Conservation (phyloP, 2,797 vertebrate genomes). For the Onychomys torridus region DNA sequence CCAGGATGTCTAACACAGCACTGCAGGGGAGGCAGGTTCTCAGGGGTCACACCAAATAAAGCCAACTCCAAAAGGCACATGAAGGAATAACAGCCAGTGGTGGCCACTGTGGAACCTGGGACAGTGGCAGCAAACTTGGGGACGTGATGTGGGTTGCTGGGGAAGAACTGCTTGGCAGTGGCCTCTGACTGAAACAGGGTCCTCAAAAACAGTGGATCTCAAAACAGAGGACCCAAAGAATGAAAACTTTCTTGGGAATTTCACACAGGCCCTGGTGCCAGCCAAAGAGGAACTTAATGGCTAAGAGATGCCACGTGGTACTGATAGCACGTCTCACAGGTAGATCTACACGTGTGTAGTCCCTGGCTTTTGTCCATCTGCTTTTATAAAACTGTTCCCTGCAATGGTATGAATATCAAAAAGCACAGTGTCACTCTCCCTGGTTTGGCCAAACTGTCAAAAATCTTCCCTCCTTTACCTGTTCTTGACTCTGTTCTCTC, state of each 20-base stretch:
- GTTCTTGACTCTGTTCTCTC: background rate
- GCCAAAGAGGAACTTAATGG: background rate
- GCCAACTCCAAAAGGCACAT: no score
- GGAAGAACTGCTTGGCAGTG: background rate
- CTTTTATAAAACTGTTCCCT: background rate
- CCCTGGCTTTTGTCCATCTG: background rate
- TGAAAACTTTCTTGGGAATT: background rate
- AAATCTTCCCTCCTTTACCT: background rate
- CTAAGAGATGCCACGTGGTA: no score
- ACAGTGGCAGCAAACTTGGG: background rate
- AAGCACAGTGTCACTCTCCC: background rate
- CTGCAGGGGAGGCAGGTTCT: background rate
- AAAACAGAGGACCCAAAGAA: background rate
- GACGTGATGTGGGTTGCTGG: no score
- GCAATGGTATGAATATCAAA: background rate
- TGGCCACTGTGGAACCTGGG: background rate
- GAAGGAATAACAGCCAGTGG: background rate
- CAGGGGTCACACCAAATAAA: background rate
- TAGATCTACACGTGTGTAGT: background rate
- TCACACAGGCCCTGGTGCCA: background rate
- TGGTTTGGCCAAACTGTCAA: background rate
- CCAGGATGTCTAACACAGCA: background rate
- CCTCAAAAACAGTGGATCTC: background rate
- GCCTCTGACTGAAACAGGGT: background rate
- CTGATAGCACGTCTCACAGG: background rate